These are phyloP conservation scores for Sarcophaga variegata DNA, from an alignment of 2,888 invertebrate species.

Conservation along the genomic window DNA sequence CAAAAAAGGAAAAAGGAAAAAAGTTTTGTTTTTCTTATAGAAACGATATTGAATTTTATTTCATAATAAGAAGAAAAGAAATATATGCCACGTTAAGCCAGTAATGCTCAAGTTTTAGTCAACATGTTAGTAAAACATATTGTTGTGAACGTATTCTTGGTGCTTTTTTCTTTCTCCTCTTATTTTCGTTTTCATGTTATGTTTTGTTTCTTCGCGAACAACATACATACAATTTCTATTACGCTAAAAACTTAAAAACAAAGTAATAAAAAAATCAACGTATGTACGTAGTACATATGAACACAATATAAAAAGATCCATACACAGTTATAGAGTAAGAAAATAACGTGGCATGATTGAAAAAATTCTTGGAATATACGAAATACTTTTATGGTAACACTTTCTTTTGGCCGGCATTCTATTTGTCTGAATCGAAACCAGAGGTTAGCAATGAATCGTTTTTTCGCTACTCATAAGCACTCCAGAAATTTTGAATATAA, in stretches of 20 bases:
- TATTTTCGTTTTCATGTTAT: constrained; percentile 5
- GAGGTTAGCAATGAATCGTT: too few species aligned
- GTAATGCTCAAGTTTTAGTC: constrained; percentile 57
- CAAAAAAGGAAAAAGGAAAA: not conserved
- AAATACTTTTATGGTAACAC: not conserved
- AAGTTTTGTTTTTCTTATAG: not conserved
- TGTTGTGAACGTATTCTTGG: constrained; percentile 3
- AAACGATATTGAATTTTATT: constrained; percentile 41
- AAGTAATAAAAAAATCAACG: constrained; percentile 18
- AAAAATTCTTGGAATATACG: not conserved
- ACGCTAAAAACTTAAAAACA: constrained; percentile 1
- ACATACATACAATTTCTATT: not conserved
- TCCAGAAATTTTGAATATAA: too few species aligned
- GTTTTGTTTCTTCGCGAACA: not conserved
- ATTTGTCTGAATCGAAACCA: too few species aligned
- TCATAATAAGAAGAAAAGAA: constrained; percentile 37
- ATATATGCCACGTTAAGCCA: constrained; percentile 51
- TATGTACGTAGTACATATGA: not conserved
- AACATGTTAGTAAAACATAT: constrained; percentile 59
- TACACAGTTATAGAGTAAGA: constrained; percentile 10
- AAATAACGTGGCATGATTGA: not conserved
- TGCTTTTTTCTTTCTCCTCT: too few species aligned
- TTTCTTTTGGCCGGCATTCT: not conserved
- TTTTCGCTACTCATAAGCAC: too few species aligned
- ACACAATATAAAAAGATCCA: not conserved